Percentiles rank a stretch among this genome's conserved stretches.
Evolutionary conservation across 2,113 vertebrate genomes (phyloP).

Genomic region (Lynx canadensis): DNA sequence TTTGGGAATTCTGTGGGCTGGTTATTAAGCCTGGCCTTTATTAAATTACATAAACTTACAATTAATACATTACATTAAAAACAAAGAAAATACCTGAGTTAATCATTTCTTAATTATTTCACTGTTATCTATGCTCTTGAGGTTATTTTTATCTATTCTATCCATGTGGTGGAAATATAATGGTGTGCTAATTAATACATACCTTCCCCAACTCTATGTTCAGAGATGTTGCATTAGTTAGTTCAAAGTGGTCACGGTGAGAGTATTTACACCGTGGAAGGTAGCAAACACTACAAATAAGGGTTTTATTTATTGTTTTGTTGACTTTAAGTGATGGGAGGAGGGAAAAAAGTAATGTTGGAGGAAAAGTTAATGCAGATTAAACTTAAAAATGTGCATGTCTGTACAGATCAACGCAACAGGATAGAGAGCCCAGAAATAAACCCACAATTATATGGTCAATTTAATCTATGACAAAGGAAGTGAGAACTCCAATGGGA

Average conservation of each 20-base stretch:
- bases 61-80: background rate
- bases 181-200: background rate
- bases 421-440: background rate
- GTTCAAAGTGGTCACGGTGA: background rate
- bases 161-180: background rate
- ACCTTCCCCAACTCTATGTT: background rate
- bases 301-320: background rate
- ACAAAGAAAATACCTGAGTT: background rate
- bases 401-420: background rate
- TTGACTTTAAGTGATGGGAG: background rate
- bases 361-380: constrained; percentile 7
- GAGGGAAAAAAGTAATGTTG: background rate
- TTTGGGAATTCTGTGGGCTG: background rate
- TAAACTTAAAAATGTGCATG: background rate
- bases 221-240: background rate
- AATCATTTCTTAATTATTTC: background rate
- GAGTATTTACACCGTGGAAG: background rate
- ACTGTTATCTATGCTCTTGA: background rate
- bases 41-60: background rate
- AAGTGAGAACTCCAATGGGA: background rate
- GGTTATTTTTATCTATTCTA: background rate
- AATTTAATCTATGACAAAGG: background rate
- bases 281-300: background rate
- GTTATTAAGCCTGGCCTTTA: background rate
- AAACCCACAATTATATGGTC: background rate